Base-by-base conservation (phyloP, 1,140 invertebrate genomes). In the Drosophila santomea region DNA sequence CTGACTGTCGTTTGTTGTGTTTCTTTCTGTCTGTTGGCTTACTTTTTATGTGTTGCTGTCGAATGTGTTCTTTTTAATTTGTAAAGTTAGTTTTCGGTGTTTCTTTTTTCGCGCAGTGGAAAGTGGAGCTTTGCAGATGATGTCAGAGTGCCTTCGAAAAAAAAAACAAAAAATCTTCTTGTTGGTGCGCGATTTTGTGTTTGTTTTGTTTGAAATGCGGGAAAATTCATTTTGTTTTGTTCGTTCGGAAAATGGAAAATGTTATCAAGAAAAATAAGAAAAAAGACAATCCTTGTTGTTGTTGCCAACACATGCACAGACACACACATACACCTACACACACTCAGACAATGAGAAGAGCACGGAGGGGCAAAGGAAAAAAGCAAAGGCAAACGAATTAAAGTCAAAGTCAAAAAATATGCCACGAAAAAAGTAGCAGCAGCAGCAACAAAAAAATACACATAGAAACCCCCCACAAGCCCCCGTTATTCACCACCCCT, bases 91-190 rank as follows among this genome's bases (percentile, higher is more conserved):
- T 63, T 50, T 64, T 39, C 36, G 36, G 32, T 56, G 59, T 51
- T 59, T 36, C 62, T 55, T 69, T 64, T 52, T 82, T 74, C 48
- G 48, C 28, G 67, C 72, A 78, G 76, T 72, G 68, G 44, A 69
- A 47, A 75, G 52, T 52, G 55, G 52, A 74, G 74, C 74, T 75
- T 73, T 57, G 74, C 78, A 86, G 82, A 86, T 86, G 82, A 86
- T 86, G 82, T 86, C 82, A 86, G 82, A 86, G 64, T 76, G 78
- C 61, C 68, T 84, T 79, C 44, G 58, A 82, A 74, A 72, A 71
- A 71, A 63, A 67, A 50, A 45, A 45, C 17, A 45, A 20, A 17
- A 11, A 17, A 20, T 61, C 23, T 56, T 39, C 28, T 60, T 56
- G 45, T 23, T 41, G 38, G 43, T 51, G 39, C 55, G 48, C 54